These are phyloP conservation scores for Benthochromis sp. DNA, from an alignment of 2,113 vertebrate genomes.

Conservation along the genomic window DNA sequence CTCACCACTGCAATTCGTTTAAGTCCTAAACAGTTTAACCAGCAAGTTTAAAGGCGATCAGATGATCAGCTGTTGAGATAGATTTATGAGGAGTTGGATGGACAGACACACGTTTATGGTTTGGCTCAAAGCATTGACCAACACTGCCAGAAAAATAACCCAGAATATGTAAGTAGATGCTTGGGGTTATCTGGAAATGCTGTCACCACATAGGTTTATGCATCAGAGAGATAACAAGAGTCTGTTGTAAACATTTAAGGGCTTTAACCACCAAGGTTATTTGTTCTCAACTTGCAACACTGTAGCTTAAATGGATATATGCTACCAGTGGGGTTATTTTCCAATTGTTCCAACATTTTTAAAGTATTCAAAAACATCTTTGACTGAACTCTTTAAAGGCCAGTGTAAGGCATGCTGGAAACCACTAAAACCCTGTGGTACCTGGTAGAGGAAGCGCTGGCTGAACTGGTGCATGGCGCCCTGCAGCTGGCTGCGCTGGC, in stretches of 20 bases:
- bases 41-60: neutral
- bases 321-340: neutral
- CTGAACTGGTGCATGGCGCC: constrained; percentile 99
- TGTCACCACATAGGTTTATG: neutral
- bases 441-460: constrained; percentile 98
- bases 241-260: neutral
- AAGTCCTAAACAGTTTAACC: neutral
- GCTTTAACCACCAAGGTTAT: neutral
- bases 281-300: neutral
- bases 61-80: neutral
- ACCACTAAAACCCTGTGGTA: constrained; percentile 19
- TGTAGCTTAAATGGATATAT: neutral
- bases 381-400: fast-evolving
- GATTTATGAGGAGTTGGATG: neutral
- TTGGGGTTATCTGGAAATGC: neutral
- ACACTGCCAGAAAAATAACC: neutral
- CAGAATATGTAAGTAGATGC: neutral
- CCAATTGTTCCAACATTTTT: neutral
- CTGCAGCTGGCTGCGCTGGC: constrained; percentile 90
- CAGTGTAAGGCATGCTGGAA: neutral
- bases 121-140: neutral
- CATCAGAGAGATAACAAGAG: neutral
- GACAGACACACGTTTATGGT: neutral
- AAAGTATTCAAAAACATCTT: neutral
- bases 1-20: neutral